phyloP scores from a whole-genome alignment of 2,113 vertebrate genomes.

The Bambusicola thoracicus region DNA sequence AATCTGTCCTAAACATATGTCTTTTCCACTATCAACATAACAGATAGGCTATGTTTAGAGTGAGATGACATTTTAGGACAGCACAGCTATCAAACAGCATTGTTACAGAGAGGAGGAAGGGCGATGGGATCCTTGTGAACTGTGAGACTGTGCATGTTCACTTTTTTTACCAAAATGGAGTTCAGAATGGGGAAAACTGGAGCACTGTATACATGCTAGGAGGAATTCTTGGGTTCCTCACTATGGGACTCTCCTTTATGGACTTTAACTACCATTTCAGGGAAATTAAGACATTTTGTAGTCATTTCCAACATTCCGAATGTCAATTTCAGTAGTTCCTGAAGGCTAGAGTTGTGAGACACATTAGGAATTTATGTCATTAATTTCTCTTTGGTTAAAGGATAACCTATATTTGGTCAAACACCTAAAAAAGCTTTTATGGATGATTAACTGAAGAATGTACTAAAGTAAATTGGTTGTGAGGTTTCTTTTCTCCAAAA shows the following conservation, averaged over 20 bases:
- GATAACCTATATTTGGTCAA: slow-evolving; percentile 1
- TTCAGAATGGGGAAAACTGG: not conserved
- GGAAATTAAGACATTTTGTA: not conserved
- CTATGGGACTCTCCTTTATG: not conserved
- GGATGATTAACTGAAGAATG: slow-evolving; percentile 6
- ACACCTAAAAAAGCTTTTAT: slow-evolving; percentile 25
- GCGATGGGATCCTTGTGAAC: not conserved
- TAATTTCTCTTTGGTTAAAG: slow-evolving; percentile 53
- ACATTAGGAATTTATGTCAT: not conserved
- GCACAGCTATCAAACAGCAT: not conserved
- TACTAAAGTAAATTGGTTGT: not conserved
- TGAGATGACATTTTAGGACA: not conserved
- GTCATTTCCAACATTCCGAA: not conserved
- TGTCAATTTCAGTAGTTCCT: not conserved
- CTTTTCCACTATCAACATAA: not conserved
- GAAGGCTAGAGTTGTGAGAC: slow-evolving; percentile 7
- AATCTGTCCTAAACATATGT: not conserved
- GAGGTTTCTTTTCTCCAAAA: not conserved
- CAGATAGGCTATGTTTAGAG: not conserved
- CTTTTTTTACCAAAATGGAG: not conserved
- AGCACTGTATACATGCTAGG: not conserved
- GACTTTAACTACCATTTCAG: not conserved
- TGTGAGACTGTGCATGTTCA: not conserved
- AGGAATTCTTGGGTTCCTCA: not conserved
- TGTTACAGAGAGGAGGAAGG: not conserved